Percentiles rank a stretch among this genome's conserved stretches.
Conservation (phyloP, 2,113 vertebrate genomes). For the Vicugna pacos region DNA sequence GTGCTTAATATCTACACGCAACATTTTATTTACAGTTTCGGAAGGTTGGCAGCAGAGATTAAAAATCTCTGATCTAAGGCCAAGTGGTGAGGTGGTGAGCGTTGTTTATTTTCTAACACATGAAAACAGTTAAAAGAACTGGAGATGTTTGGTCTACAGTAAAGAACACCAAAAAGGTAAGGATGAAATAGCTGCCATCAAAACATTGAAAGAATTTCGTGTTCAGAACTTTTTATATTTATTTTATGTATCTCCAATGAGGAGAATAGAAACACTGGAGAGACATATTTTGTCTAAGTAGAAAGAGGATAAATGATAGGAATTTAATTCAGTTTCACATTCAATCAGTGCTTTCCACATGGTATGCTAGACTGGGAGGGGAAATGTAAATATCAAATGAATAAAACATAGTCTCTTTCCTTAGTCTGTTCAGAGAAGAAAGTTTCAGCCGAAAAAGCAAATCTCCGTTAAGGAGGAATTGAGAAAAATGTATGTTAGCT, state of each 20-base stretch:
- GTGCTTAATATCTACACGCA: neutral
- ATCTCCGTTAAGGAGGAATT: neutral
- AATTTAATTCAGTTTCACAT: slow-evolving; percentile 56
- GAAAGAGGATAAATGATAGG: neutral
- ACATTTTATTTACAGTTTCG: neutral
- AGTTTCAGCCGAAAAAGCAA: neutral
- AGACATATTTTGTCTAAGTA: slow-evolving; percentile 27
- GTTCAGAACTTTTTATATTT: slow-evolving; percentile 17
- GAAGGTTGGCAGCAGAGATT: neutral
- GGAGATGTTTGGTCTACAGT: neutral
- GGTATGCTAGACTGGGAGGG: slow-evolving; percentile 58
- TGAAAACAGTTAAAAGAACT: neutral
- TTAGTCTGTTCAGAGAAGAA: slow-evolving; percentile 48
- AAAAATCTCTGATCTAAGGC: neutral
- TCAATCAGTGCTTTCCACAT: slow-evolving; percentile 51
- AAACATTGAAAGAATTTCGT: slow-evolving; percentile 25
- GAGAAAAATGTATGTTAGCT: neutral
- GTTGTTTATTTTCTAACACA: neutral
- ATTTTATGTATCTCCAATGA: neutral
- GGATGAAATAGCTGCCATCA: neutral
- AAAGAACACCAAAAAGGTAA: neutral
- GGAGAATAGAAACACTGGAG: neutral
- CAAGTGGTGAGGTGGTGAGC: neutral
- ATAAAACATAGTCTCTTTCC: slow-evolving; percentile 60
- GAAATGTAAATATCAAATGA: slow-evolving; percentile 48